Conservation (phyloP, 2,888 invertebrate genomes). For the Agrilus biguttatus region DNA sequence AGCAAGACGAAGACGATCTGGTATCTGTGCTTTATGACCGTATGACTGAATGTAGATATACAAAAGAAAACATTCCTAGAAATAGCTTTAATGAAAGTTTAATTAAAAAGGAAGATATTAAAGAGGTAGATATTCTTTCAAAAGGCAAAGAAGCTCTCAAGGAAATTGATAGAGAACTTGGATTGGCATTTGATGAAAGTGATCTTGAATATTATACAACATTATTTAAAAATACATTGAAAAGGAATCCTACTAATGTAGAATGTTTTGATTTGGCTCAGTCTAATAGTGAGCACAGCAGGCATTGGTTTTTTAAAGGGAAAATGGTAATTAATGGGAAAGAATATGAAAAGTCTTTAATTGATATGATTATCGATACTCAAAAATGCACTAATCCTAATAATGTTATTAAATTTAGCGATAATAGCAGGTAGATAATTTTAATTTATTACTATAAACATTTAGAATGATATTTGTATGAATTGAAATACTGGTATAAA, state of each 20-base stretch:
- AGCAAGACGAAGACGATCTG: constrained; percentile 32
- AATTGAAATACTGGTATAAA: background rate
- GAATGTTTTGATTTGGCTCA: constrained; percentile 97
- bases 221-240: constrained; percentile 66
- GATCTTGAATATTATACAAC: constrained; percentile 84
- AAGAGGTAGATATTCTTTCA: constrained; percentile 67
- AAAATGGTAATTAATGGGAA: constrained; percentile 71
- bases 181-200: constrained; percentile 85
- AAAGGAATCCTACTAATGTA: constrained; percentile 90
- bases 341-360: constrained; percentile 64
- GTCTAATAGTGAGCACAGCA: constrained; percentile 94
- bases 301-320: constrained; percentile 99
- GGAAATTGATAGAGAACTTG: constrained; percentile 44
- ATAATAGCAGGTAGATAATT: constrained; percentile 72
- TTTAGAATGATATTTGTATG: background rate
- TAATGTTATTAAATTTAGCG: constrained; percentile 93
- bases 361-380: constrained; percentile 86
- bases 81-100: constrained; percentile 53
- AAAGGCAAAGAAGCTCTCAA: constrained; percentile 68
- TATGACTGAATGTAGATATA: constrained; percentile 88
- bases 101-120: constrained; percentile 56
- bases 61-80: constrained; percentile 44
- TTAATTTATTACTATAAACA: background rate
- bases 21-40: constrained; percentile 65
- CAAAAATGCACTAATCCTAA: constrained; percentile 75